Percentiles rank a stretch among this genome's conserved stretches.
Conservation (phyloP, 2,113 vertebrate species). For the Bolborhynchus lineola region DNA sequence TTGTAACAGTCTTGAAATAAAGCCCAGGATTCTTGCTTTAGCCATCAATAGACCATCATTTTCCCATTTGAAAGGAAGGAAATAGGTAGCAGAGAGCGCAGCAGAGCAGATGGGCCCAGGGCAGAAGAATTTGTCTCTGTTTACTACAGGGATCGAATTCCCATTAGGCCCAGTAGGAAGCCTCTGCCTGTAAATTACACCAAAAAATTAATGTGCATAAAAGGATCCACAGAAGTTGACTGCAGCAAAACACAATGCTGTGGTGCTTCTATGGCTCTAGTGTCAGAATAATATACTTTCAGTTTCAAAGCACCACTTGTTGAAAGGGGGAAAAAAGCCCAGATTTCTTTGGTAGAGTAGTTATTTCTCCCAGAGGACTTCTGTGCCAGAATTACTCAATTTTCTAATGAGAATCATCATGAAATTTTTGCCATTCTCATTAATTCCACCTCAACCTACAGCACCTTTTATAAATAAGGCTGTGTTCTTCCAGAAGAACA, state of each 20-base stretch:
- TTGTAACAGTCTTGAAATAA: background rate
- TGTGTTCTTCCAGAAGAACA: background rate
- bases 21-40: background rate
- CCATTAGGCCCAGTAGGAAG: background rate
- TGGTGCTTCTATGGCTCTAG: background rate
- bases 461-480: background rate
- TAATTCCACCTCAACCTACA: background rate
- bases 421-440: background rate
- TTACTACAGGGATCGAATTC: conserved; percentile 1
- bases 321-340: background rate
- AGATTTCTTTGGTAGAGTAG: background rate
- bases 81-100: background rate
- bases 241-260: background rate
- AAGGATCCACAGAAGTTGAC: background rate
- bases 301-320: background rate
- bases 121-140: background rate
- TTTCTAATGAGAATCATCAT: conserved; percentile 20
- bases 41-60: background rate
- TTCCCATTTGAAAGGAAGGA: background rate
- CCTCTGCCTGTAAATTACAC: background rate
- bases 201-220: conserved; percentile 12
- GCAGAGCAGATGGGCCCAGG: background rate
- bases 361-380: background rate
- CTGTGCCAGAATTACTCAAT: background rate
- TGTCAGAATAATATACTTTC: background rate